phyloP scores from a whole-genome alignment of 2,797 vertebrate species.

The Pitangus sulphuratus region DNA sequence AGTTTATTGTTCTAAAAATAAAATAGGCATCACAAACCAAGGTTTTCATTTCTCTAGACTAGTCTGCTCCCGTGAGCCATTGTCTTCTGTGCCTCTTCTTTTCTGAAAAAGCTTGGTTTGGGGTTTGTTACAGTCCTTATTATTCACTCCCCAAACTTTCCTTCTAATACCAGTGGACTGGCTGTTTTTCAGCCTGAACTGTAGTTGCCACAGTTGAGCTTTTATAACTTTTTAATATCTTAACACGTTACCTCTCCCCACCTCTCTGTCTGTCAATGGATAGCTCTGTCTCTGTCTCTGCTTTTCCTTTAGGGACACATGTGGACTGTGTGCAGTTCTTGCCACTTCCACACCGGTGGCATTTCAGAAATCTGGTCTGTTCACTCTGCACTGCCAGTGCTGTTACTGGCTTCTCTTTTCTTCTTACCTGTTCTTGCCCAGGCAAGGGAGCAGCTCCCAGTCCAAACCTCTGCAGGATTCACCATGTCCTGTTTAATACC shows the following conservation, averaged over 20 bases:
- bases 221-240: not conserved
- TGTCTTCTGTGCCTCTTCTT: not conserved
- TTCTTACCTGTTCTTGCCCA: not conserved
- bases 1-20: not conserved
- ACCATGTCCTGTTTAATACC: not conserved
- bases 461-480: not conserved
- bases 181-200: not conserved
- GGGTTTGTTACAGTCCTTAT: not conserved
- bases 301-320: rapidly evolving
- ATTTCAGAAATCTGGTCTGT: not conserved
- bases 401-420: not conserved
- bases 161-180: not conserved
- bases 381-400: not conserved
- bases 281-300: not conserved
- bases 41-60: not conserved
- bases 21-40: not conserved
- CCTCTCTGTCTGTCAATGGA: not conserved
- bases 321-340: not conserved
- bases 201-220: not conserved
- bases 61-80: rapidly evolving
- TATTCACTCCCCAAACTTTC: not conserved
- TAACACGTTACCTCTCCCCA: not conserved
- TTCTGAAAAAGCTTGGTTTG: not conserved
- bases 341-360: not conserved
- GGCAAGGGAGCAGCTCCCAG: not conserved